Percentiles rank a stretch among this genome's conserved stretches.
Conservation (phyloP, 1,140 invertebrate genomes). For the Trypoxylus dichotomus region DNA sequence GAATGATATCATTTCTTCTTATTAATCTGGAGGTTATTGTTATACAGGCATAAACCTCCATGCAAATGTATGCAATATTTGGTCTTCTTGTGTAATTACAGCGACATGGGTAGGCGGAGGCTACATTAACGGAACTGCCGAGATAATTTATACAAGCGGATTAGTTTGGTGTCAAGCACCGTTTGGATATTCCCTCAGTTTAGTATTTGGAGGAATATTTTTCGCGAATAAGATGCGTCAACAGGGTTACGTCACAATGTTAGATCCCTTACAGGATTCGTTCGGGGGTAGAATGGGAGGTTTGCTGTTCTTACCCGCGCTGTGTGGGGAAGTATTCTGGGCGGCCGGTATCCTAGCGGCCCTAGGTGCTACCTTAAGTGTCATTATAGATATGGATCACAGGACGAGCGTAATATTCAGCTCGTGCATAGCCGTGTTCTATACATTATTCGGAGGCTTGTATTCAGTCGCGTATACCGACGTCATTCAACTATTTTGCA, state of each 20-base stretch:
- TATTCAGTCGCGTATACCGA: slow-evolving; percentile 99
- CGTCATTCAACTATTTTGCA: slow-evolving; percentile 98
- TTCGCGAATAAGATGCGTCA: slow-evolving; percentile 97
- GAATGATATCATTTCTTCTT: no score
- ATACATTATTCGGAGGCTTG: slow-evolving; percentile 95
- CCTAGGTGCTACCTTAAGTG: slow-evolving; percentile 86
- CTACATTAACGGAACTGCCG: slow-evolving; percentile 98
- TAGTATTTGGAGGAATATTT: slow-evolving; percentile 94
- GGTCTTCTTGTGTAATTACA: slow-evolving; percentile 49
- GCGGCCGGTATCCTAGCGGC: slow-evolving; percentile 51
- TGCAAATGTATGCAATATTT: neutral
- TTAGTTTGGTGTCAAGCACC: slow-evolving; percentile 97
- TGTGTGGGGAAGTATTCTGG: slow-evolving; percentile 80
- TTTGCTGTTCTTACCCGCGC: slow-evolving; percentile 91
- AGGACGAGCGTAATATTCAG: slow-evolving; percentile 91
- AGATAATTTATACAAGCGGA: slow-evolving; percentile 89
- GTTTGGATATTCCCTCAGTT: slow-evolving; percentile 92
- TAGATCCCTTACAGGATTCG: slow-evolving; percentile 95
- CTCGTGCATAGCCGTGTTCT: slow-evolving; percentile 94
- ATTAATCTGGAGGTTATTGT: neutral
- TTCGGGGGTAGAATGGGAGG: slow-evolving; percentile 98
- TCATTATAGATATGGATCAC: slow-evolving; percentile 96
- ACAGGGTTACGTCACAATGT: slow-evolving; percentile 97
- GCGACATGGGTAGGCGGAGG: slow-evolving; percentile 99
- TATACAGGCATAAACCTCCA: neutral